Evolutionary conservation across 2,888 invertebrate species (phyloP), one percentile per base, ranked within the genome.

Genomic region (Eupsilia transversa): DNA sequence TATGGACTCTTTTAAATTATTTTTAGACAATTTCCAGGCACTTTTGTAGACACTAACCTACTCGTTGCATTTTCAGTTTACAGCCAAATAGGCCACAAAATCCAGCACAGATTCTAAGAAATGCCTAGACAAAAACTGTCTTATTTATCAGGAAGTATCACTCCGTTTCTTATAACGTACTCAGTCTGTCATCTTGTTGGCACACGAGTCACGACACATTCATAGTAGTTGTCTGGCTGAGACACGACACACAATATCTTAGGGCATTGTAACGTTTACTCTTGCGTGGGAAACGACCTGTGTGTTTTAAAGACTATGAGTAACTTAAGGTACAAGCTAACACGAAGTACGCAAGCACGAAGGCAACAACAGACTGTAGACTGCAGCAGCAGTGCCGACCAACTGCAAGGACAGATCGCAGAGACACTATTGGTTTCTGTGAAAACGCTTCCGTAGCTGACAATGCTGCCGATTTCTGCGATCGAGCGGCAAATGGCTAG

Each of bases 21-120:
- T 49, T 49, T 57, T 20, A 20, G 30, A n/a, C 59, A 14, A 60
- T 7, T 35, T 12, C 23, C 6, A 20, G 23, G 10, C 3, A 35
- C n/a, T 14, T 35, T 59, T 35, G 7, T 35, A 6, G 12, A 35
- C 6, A 35, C 0, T 56, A 20, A 20, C 9, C 38, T 4, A 60
- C 17, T 10, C 49, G 1, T 38, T 75, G 33, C 35, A 54, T 35
- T 76, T 43, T n/a, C 3, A 67, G 0, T 27, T 27, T 12, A 27
- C 2, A 64, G 77, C 77, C 78, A 77, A 77, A 64, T 78, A 78
- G 78, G 72, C 41, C 77, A 64, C 6, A 1, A 46, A 68, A 60
- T 60, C 35, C 14, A 68, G 68, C 41, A 52, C 35, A 54, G 35
- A 60, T 75, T 68, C 59, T 20, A 27, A 46, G 52, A 69, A 77